Evolutionary conservation across 1,140 invertebrate genomes (phyloP).

Genomic region (Mercenaria mercenaria): DNA sequence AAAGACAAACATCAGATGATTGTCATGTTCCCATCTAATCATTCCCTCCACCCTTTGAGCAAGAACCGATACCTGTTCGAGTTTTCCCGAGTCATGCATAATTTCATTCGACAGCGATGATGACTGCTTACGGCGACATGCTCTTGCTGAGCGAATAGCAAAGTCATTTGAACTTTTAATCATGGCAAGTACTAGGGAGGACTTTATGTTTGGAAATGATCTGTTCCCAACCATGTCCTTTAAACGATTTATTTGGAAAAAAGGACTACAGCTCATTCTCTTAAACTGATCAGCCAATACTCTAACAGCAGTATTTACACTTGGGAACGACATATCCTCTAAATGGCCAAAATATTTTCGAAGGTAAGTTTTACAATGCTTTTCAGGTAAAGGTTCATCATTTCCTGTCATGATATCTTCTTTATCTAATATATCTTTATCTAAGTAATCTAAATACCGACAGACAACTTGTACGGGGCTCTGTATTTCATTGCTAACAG

Average conservation of each 20-base stretch:
- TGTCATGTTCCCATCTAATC: slow-evolving; percentile 67
- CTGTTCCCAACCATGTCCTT: slow-evolving; percentile 44
- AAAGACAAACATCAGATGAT: slow-evolving; percentile 67
- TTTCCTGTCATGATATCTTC: slow-evolving; percentile 58
- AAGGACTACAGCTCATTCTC: slow-evolving; percentile 63
- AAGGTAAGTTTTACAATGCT: slow-evolving; percentile 52
- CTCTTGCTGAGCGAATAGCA: slow-evolving; percentile 61
- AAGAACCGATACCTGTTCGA: not conserved
- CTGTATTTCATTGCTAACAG: slow-evolving; percentile 64
- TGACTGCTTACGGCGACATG: slow-evolving; percentile 41
- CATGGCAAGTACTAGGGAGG: slow-evolving; percentile 43
- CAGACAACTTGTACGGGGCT: slow-evolving; percentile 75
- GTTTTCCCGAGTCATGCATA: too few species aligned
- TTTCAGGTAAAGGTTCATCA: slow-evolving; percentile 36
- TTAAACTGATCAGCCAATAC: slow-evolving; percentile 68
- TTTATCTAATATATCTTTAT: slow-evolving; percentile 54
- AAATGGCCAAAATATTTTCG: slow-evolving; percentile 44
- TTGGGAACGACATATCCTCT: slow-evolving; percentile 58
- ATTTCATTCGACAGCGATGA: not conserved
- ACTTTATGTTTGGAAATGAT: not conserved
- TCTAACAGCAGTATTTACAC: slow-evolving; percentile 60
- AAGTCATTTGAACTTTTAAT: slow-evolving; percentile 58
- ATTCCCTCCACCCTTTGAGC: slow-evolving; percentile 55
- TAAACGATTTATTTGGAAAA: slow-evolving; percentile 55
- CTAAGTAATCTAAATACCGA: slow-evolving; percentile 59